Conservation (phyloP, 2,113 vertebrate species). For the Muntiacus muntjak region DNA sequence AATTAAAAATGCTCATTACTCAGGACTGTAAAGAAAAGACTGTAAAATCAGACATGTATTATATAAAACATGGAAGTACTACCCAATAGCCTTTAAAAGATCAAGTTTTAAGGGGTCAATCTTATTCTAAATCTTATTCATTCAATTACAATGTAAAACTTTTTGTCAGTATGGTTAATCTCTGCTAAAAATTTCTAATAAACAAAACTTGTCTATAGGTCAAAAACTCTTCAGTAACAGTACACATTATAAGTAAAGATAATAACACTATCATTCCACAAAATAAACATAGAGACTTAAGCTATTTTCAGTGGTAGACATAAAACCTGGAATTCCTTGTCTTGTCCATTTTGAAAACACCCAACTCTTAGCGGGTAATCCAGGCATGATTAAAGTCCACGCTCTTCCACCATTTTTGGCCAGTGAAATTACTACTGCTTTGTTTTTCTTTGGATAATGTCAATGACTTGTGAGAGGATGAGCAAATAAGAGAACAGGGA, state of each 20-base stretch:
- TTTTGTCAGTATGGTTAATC: background rate
- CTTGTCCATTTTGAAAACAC: background rate
- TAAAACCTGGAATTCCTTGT: background rate
- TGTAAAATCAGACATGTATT: background rate
- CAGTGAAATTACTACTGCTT: background rate
- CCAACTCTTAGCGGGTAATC: background rate
- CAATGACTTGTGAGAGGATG: background rate
- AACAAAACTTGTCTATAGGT: background rate
- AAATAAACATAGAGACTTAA: background rate
- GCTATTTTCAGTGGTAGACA: background rate
- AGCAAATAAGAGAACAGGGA: background rate
- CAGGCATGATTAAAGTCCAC: background rate
- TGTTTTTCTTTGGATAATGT: background rate
- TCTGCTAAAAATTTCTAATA: background rate
- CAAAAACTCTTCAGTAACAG: background rate
- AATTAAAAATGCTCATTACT: background rate
- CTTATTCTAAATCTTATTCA: background rate
- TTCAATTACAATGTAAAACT: background rate
- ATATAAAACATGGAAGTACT: background rate
- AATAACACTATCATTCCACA: background rate
- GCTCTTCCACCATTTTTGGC: background rate
- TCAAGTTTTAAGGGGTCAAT: background rate
- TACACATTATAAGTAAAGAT: background rate
- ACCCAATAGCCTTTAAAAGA: background rate
- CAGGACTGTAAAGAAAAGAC: background rate